phyloP scores from a whole-genome alignment of 2,113 vertebrate species.

The Calidris pugnax region DNA sequence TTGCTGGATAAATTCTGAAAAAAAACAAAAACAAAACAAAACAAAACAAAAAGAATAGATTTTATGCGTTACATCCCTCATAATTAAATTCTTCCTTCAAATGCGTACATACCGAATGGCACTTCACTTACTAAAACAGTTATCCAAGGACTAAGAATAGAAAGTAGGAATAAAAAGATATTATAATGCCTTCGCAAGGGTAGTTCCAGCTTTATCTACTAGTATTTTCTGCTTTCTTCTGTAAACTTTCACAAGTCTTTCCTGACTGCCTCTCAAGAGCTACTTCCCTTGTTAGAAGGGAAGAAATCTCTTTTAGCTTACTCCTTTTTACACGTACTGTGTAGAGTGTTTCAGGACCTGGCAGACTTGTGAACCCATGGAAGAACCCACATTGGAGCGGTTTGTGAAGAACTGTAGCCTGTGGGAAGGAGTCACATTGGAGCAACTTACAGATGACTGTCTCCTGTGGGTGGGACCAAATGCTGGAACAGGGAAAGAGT shows the following conservation, averaged over 20 bases:
- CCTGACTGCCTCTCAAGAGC: background rate
- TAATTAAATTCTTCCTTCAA: background rate
- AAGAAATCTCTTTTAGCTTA: background rate
- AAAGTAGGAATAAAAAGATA: background rate
- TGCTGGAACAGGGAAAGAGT: fast-evolving
- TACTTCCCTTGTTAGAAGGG: background rate
- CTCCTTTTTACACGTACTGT: background rate
- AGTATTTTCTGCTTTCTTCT: background rate
- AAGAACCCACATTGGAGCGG: background rate
- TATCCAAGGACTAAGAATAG: background rate
- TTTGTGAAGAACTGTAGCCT: background rate
- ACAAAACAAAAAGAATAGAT: background rate
- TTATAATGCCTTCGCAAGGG: background rate
- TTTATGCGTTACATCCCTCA: background rate
- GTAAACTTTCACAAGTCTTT: background rate
- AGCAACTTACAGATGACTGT: background rate
- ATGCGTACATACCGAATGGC: fast-evolving
- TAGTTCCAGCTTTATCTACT: background rate
- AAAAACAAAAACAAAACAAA: too few species aligned
- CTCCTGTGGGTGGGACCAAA: fast-evolving
- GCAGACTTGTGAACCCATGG: background rate
- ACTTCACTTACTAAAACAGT: background rate
- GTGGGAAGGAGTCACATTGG: background rate
- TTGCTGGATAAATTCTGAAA: background rate
- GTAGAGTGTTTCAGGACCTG: background rate